Conservation (phyloP, 2,888 invertebrate genomes). For the Lamellibrachia satsuma region DNA sequence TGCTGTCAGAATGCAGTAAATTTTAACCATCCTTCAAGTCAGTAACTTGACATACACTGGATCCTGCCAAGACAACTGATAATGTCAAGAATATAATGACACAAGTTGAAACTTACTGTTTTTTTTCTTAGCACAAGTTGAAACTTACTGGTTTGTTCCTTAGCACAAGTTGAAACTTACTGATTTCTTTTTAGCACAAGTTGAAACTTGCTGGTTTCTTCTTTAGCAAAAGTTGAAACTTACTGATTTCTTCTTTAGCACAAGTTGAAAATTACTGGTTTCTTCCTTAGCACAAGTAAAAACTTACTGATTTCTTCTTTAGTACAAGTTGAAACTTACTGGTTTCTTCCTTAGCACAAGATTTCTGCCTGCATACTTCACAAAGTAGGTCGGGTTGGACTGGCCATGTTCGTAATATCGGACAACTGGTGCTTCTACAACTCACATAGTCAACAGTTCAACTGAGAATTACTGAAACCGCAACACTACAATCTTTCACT, state of each 20-base stretch:
- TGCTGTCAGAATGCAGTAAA: too few relatives aligned
- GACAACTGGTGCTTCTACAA: constrained; percentile 47
- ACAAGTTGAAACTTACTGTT: constrained; percentile 56
- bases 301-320: constrained; percentile 66
- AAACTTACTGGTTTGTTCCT: too few relatives aligned
- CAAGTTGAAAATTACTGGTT: constrained; percentile 43
- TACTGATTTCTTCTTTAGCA: constrained; percentile 67
- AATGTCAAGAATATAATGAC: too few relatives aligned
- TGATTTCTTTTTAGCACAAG: too few relatives aligned
- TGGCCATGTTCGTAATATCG: constrained; percentile 65
- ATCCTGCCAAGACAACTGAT: too few relatives aligned
- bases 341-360: constrained; percentile 67
- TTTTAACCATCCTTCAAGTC: too few relatives aligned
- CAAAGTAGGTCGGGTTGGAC: constrained; percentile 67
- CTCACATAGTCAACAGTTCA: too few relatives aligned
- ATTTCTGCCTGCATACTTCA: constrained; percentile 59
- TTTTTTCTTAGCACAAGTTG: constrained; percentile 66
- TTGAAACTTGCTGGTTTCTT: too few relatives aligned
- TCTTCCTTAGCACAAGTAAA: background rate
- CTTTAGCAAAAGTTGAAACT: constrained; percentile 31
- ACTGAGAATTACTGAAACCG: too few relatives aligned
- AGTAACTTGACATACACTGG: too few relatives aligned
- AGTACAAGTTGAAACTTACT: constrained; percentile 56
- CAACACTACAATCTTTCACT: too few relatives aligned
- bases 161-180: constrained; percentile 47